Conservation (phyloP, 2,888 invertebrate species). For the Tyria jacobaeae region DNA sequence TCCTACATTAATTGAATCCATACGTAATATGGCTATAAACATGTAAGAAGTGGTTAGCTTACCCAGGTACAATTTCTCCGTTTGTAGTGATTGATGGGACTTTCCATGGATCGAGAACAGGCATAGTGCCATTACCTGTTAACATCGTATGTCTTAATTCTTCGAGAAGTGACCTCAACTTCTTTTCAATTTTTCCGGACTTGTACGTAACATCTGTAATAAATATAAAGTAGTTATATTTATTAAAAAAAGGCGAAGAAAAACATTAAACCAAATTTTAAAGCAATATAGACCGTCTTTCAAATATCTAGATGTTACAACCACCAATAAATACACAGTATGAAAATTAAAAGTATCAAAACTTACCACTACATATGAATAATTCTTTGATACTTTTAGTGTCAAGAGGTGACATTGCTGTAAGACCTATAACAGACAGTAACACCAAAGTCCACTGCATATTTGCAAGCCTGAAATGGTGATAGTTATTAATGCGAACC, state of each 20-base stretch:
- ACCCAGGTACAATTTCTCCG: constrained; percentile 64
- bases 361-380: constrained; percentile 11
- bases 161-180: constrained; percentile 52
- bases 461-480: constrained; percentile 9
- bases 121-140: constrained; percentile 61
- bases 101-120: constrained; percentile 66
- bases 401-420: constrained; percentile 6
- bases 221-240: no score
- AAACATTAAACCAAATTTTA: no score
- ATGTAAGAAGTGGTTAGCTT: constrained; percentile 25
- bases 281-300: no score
- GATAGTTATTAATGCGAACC: not conserved
- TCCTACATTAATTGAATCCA: not conserved
- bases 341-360: not conserved
- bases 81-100: constrained; percentile 55
- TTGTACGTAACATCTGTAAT: constrained; percentile 49
- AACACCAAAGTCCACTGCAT: constrained; percentile 16
- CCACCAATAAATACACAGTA: no score
- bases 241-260: no score
- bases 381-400: not conserved
- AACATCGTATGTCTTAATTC: constrained; percentile 53
- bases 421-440: constrained; percentile 12
- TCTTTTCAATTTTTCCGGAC: constrained; percentile 53
- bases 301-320: no score
- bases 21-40: no score